Percentiles rank a stretch among this genome's conserved stretches.
Conservation (phyloP, 2,888 invertebrate genomes). For the Pollenia griseotomentosa region DNA sequence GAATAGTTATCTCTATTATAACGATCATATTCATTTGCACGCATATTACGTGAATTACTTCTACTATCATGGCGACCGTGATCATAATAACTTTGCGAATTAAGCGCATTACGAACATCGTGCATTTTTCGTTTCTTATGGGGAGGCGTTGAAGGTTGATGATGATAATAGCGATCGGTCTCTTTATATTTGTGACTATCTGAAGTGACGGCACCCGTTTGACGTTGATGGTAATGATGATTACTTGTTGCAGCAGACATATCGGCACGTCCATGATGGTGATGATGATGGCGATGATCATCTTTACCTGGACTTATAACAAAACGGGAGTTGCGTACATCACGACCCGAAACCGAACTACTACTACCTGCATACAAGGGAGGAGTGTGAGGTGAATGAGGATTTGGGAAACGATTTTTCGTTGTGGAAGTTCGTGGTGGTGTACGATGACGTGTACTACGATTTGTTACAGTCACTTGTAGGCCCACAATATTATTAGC, state of each 20-base stretch:
- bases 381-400: conserved; percentile 84
- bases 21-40: conserved; percentile 79
- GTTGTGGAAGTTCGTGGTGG: conserved; percentile 76
- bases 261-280: conserved; percentile 77
- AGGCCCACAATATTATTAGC: conserved; percentile 75
- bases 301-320: conserved; percentile 78
- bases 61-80: conserved; percentile 78
- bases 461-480: conserved; percentile 81
- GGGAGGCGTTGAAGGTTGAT: conserved; percentile 82
- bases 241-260: conserved; percentile 66
- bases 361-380: conserved; percentile 76
- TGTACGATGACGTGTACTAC: conserved; percentile 79
- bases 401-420: conserved; percentile 78
- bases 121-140: conserved; percentile 83
- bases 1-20: conserved; percentile 81
- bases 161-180: conserved; percentile 81
- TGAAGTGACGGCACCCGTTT: conserved; percentile 74
- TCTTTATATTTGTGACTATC: conserved; percentile 80
- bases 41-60: conserved; percentile 72
- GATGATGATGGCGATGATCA: conserved; percentile 76
- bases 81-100: conserved; percentile 76
- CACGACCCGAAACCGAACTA: conserved; percentile 69
- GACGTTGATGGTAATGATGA: conserved; percentile 80
- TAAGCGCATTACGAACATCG: conserved; percentile 76
- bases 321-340: conserved; percentile 79